These are phyloP conservation scores for Palythoa grandiflora DNA, from an alignment of 92 coral and sea anemone species.

Conservation along the genomic window DNA sequence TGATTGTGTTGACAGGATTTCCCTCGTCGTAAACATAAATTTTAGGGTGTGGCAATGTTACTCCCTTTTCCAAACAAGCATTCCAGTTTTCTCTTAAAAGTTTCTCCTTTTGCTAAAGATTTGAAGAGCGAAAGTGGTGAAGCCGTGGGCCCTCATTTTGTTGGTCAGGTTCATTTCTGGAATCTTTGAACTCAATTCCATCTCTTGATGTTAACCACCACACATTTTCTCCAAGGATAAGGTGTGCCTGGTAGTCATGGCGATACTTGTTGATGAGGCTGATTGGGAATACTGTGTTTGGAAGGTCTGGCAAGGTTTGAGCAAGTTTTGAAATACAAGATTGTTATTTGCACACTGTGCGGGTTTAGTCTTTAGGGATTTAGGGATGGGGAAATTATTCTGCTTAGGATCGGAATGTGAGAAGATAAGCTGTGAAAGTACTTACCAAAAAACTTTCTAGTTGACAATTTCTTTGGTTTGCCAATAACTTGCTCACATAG, in stretches of 20 bases:
- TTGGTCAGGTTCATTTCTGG: slow-evolving; percentile 14
- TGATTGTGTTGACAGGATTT: background rate
- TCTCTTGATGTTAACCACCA: slow-evolving; percentile 42
- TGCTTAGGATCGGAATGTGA: background rate
- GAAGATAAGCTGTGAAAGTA: slow-evolving; percentile 18
- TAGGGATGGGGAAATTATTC: slow-evolving; percentile 27
- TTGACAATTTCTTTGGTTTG: slow-evolving; percentile 31
- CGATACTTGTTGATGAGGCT: slow-evolving; percentile 1
- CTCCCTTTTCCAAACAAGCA: slow-evolving; percentile 34
- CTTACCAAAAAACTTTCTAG: slow-evolving; percentile 28
- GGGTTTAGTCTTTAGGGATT: slow-evolving; percentile 32
- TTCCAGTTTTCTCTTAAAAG: slow-evolving; percentile 39
- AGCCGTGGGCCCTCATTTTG: slow-evolving; percentile 42
- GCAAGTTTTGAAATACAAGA: slow-evolving; percentile 48
- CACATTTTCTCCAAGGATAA: slow-evolving; percentile 45
- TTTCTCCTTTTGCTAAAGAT: slow-evolving; percentile 42
- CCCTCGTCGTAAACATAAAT: slow-evolving; percentile 19
- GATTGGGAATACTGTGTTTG: slow-evolving; percentile 35
- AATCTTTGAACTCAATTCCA: slow-evolving; percentile 36
- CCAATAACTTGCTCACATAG: slow-evolving; percentile 29
- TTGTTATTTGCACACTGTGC: slow-evolving; percentile 27
- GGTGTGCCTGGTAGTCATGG: slow-evolving; percentile 50
- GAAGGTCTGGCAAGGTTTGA: slow-evolving; percentile 29
- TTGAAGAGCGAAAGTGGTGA: slow-evolving; percentile 52
- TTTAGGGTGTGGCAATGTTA: slow-evolving; percentile 47